Base-by-base conservation (phyloP, 2,797 vertebrate species). In the Cryptoprocta ferox region DNA sequence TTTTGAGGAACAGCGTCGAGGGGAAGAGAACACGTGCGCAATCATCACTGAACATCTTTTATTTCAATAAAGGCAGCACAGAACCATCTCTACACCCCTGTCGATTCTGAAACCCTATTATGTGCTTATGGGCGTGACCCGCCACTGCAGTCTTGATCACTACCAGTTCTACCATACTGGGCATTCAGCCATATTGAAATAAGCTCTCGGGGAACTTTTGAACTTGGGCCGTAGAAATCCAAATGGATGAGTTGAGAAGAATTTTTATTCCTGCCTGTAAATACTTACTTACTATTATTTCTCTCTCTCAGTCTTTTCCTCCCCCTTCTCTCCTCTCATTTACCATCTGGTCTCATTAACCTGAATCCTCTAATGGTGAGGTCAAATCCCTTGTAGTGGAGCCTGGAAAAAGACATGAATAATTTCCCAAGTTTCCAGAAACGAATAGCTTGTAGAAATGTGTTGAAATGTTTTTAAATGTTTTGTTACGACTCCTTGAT, bases 381-480 rank as follows among this genome's bases (percentile, higher is more conserved):
- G 18, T 12, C 26, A 39, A 75, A 56, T 42, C 1, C 13, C 26
- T 86, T 61, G 6, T 12, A 35, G 37, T 24, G 68, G 63, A 85
- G 35, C 75, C 28, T 82, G 10, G 42, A 65, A 86, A 92, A n/a
- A 32, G 53, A 70, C 80, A 48, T 61, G 9, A 61, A n/a, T 45
- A 73, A 75, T 53, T 73, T 84, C 71, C 45, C 37, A 63, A 24
- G 42, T 86, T 70, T 50, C 28, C 42, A n/a, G 35, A 37, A 32
- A 61, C 39, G 70, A 78, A 63, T 73, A 76, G 30, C 21, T 63
- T 39, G 9, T 6, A 56, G 39, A 96, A 86, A 94, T 94, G 78
- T 91, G 80, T 76, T 50, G 1, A 87, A 87, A 28, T 71, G 9
- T 61, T 87, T 84, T 66, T 42, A 61, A 89, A 75, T 89, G 39